These are phyloP conservation scores for Nudaria mundana DNA, from an alignment of 2,888 invertebrate genomes.

Conservation along the genomic window DNA sequence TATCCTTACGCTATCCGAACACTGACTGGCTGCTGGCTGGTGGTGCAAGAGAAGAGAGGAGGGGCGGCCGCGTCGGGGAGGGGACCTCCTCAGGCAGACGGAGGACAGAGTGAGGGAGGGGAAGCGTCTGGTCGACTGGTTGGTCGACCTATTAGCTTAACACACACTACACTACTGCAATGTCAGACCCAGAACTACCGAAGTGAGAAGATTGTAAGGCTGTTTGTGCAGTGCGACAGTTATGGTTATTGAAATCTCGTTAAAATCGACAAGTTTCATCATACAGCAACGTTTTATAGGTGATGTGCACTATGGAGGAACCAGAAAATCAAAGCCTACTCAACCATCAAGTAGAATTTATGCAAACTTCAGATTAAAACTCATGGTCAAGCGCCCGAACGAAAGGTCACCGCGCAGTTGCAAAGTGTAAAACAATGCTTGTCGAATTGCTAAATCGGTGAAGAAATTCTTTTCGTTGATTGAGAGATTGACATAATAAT, in stretches of 20 bases:
- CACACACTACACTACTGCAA: slow-evolving; percentile 59
- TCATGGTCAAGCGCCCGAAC: slow-evolving; percentile 69
- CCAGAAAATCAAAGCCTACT: slow-evolving; percentile 13
- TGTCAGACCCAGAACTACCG: slow-evolving; percentile 59
- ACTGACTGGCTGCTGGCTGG: slow-evolving; percentile 65
- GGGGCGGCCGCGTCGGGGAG: slow-evolving; percentile 49
- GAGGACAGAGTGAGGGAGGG: slow-evolving; percentile 71
- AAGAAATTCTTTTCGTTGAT: slow-evolving; percentile 30
- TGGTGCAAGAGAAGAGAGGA: slow-evolving; percentile 55
- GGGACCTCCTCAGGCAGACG: slow-evolving; percentile 51
- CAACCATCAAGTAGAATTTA: slow-evolving; percentile 48
- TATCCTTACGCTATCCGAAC: slow-evolving; percentile 46
- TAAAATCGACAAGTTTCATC: slow-evolving; percentile 25
- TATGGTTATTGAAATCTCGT: slow-evolving; percentile 20
- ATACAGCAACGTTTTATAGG: slow-evolving; percentile 3
- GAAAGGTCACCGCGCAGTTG: slow-evolving; percentile 64
- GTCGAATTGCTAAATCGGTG: slow-evolving; percentile 39
- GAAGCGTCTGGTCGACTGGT: slow-evolving; percentile 77
- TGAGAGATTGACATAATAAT: slow-evolving; percentile 21
- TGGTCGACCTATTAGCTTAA: slow-evolving; percentile 77
- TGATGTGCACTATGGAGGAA: neutral
- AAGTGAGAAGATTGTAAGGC: slow-evolving; percentile 64
- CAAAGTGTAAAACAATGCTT: slow-evolving; percentile 53
- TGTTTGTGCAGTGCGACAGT: slow-evolving; percentile 54
- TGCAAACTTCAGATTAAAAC: slow-evolving; percentile 68